Evolutionary conservation across 1,140 invertebrate genomes (phyloP).

Genomic region (Eupeodes corollae): DNA sequence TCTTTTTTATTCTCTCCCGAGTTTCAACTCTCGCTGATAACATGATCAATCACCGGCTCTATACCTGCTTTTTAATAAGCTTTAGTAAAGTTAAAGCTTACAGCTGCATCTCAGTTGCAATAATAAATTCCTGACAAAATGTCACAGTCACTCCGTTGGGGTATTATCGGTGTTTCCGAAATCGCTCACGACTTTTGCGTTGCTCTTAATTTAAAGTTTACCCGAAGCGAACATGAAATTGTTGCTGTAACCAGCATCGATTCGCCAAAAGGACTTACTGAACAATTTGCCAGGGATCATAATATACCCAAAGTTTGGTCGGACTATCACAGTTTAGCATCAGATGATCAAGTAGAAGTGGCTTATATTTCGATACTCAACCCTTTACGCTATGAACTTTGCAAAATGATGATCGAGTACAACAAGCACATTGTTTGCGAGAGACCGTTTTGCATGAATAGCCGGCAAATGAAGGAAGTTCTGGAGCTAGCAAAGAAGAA

Average conservation of each 20-base stretch:
- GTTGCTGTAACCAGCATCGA: constrained; percentile 57
- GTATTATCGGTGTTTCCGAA: constrained; percentile 57
- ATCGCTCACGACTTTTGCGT: constrained; percentile 67
- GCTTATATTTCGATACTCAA: constrained; percentile 66
- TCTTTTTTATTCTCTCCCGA: too few relatives aligned
- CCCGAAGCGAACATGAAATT: constrained; percentile 48
- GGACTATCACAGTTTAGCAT: constrained; percentile 56
- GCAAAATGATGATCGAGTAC: constrained; percentile 55
- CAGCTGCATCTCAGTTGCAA: too few relatives aligned
- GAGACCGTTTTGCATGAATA: constrained; percentile 63
- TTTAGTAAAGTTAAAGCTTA: too few relatives aligned
- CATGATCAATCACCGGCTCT: too few relatives aligned
- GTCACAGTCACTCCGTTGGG: constrained; percentile 47
- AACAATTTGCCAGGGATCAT: constrained; percentile 57
- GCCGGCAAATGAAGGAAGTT: constrained; percentile 49
- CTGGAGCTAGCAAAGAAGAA: constrained; percentile 47
- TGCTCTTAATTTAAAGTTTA: constrained; percentile 45
- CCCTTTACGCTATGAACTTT: constrained; percentile 51
- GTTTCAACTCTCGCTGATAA: too few relatives aligned
- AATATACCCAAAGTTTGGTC: constrained; percentile 55
- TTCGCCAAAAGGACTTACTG: constrained; percentile 46
- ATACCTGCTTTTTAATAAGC: too few relatives aligned
- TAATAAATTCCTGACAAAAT: too few relatives aligned
- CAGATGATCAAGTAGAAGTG: constrained; percentile 60
- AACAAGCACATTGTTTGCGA: constrained; percentile 74